Conservation (phyloP, 2,113 vertebrate genomes). For the Brienomyrus brachyistius region DNA sequence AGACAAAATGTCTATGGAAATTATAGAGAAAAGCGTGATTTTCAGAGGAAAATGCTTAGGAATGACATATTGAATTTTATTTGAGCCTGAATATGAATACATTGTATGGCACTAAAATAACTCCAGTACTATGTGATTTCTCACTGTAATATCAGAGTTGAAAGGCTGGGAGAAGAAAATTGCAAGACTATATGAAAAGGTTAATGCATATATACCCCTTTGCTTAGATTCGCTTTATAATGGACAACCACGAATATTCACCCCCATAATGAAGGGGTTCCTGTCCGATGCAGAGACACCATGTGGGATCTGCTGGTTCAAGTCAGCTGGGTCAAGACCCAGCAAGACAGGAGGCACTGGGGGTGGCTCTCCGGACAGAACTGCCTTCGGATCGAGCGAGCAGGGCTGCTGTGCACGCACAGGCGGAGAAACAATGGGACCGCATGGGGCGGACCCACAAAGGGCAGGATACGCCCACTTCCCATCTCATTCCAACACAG, state of each 20-base stretch:
- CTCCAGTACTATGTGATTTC: constrained; percentile 50
- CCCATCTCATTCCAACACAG: background rate
- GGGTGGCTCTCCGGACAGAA: background rate
- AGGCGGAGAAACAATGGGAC: background rate
- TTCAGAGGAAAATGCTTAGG: constrained; percentile 82
- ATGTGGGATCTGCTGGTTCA: background rate
- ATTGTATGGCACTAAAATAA: constrained; percentile 57
- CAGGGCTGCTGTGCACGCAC: background rate
- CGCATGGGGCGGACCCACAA: background rate
- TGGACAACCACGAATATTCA: constrained; percentile 52
- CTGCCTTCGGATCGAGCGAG: background rate
- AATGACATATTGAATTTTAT: constrained; percentile 90
- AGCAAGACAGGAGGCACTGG: background rate
- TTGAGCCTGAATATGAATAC: constrained; percentile 77
- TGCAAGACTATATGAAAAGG: constrained; percentile 62
- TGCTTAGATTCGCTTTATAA: constrained; percentile 45
- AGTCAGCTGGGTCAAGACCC: background rate
- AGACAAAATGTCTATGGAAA: constrained; percentile 96
- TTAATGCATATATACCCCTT: constrained; percentile 46
- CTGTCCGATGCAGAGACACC: background rate
- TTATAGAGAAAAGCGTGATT: constrained; percentile 87
- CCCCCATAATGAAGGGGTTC: background rate
- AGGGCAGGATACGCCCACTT: background rate
- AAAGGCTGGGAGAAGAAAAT: constrained; percentile 56
- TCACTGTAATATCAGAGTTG: constrained; percentile 54